Percentiles rank a stretch among this genome's conserved stretches.
Evolutionary conservation across 2,888 invertebrate genomes (phyloP).

Genomic region (Synergus gifuensis): DNA sequence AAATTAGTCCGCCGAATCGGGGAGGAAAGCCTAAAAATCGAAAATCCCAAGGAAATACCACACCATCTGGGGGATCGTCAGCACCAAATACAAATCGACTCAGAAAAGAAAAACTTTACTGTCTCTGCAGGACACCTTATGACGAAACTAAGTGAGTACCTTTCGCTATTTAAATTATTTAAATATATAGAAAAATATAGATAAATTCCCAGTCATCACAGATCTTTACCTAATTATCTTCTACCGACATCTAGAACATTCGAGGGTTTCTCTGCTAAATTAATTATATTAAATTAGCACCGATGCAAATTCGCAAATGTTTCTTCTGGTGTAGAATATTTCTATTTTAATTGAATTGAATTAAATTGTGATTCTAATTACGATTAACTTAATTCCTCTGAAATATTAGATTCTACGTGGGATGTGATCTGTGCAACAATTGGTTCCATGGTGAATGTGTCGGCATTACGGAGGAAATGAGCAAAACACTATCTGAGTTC

Average conservation of each 20-base stretch:
- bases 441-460: constrained; percentile 99
- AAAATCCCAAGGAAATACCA: constrained; percentile 69
- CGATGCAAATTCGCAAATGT: too few species aligned
- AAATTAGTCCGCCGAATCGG: constrained; percentile 72
- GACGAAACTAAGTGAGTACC: constrained; percentile 92
- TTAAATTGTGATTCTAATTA: constrained; percentile 11
- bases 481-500: constrained; percentile 93
- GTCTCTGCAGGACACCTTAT: constrained; percentile 95
- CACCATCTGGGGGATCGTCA: constrained; percentile 67
- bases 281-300: too few species aligned
- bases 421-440: constrained; percentile 97
- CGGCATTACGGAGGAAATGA: constrained; percentile 94
- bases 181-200: too few species aligned
- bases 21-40: constrained; percentile 74
- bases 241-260: too few species aligned
- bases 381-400: neutral
- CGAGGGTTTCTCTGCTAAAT: too few species aligned
- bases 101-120: constrained; percentile 91
- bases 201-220: too few species aligned
- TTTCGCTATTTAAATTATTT: neutral
- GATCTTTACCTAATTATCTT: too few species aligned
- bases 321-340: neutral
- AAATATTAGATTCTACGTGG: constrained; percentile 93
- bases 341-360: neutral
- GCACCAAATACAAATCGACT: constrained; percentile 67